Evolutionary conservation across 1,140 invertebrate genomes (phyloP), one percentile per base, ranked within the genome.

Genomic region (Zaprionus capensis): DNA sequence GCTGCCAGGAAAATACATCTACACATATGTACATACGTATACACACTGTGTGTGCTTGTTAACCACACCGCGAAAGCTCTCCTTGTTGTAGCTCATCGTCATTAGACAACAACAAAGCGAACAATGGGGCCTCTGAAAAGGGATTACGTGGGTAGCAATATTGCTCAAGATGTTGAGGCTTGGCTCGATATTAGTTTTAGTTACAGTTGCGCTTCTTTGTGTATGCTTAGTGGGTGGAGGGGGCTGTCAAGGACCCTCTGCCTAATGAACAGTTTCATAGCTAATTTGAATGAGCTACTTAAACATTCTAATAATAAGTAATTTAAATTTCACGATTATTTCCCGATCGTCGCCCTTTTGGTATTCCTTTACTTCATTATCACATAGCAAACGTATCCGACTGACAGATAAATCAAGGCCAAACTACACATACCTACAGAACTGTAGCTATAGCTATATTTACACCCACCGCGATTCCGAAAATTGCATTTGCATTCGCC

Each of bases 401-500:
- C 36, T 14, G 44, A 57, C 70, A 57, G 51, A 77, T 81, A 72
- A 55, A 41, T 41, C 53, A 61, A 68, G 34, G 20, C 58, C 44
- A 69, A 58, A 15, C 53, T 22, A 34, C 15, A 38, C 15, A 34
- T 26, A 49, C 12, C 15, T n/a, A 68, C 26, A 36, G 34, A 17
- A 15, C 4, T 12, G 14, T 38, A 38, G 46, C 20, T 22, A 24
- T 51, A 2, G 4, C 20, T 24, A 24, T 51, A 51, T 51, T 51
- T 14, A 68, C 57, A 44, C n/a, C 17, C 14, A 38, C 36, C 4
- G 7, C 36, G 36, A 38, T 38, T 38, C 14, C 12, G 4, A 4
- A 36, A 38, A 41, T 67, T 36, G 20, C 63, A 80, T 83, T 80
- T 81, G 69, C 77, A 68, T 80, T 53, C 55, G 55, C 17, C 31